phyloP scores from a whole-genome alignment of 2,888 invertebrate species.

The Deroplatys truncata region DNA sequence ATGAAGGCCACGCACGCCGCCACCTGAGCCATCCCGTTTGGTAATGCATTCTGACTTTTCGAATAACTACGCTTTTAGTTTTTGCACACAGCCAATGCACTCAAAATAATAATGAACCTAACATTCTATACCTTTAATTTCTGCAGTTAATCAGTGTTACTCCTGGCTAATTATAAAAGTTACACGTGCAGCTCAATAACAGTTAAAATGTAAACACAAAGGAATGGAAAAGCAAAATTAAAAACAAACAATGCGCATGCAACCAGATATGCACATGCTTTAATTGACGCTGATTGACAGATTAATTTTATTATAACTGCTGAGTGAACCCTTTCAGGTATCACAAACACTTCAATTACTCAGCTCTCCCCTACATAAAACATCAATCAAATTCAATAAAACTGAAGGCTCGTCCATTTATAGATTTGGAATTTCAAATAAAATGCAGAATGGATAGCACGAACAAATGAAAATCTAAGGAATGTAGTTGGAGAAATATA shows the following conservation, averaged over 20 bases:
- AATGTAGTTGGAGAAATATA: too few species aligned
- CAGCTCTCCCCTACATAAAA: not conserved
- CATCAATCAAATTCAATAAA: not conserved
- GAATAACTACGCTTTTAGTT: too few species aligned
- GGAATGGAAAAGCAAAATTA: not conserved
- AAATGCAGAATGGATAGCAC: too few species aligned
- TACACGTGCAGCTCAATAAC: not conserved
- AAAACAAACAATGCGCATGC: not conserved
- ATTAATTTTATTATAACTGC: not conserved
- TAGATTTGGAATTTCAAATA: not conserved
- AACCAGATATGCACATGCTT: not conserved
- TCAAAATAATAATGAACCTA: too few species aligned
- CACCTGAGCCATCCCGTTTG: too few species aligned
- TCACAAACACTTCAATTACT: not conserved
- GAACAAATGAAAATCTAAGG: too few species aligned
- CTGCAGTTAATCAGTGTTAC: not conserved
- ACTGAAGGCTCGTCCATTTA: not conserved
- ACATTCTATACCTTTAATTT: not conserved
- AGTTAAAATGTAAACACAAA: not conserved
- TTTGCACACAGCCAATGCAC: too few species aligned
- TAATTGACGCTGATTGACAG: not conserved
- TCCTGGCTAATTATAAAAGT: not conserved
- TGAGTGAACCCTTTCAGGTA: not conserved
- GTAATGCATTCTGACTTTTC: too few species aligned
- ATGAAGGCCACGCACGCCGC: too few species aligned